These are phyloP conservation scores for Sminthopsis crassicaudata DNA, from an alignment of 2,113 vertebrate species.

Conservation along the genomic window DNA sequence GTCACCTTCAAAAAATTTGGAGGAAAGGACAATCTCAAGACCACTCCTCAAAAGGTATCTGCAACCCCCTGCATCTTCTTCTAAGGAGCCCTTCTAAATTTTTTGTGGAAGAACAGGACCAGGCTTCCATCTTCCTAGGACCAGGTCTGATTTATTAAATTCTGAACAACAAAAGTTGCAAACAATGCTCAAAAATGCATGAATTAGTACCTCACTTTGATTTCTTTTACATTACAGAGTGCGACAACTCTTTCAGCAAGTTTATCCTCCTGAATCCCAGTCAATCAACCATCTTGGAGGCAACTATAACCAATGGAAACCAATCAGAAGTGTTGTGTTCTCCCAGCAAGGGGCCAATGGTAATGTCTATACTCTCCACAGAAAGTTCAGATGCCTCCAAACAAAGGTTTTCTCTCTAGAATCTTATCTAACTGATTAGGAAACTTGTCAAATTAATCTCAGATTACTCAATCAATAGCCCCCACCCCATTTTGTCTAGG, in stretches of 20 bases:
- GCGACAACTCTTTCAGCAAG: neutral
- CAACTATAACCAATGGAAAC: neutral
- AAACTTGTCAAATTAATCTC: neutral
- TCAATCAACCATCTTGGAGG: neutral
- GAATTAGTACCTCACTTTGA: neutral
- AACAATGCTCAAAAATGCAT: neutral
- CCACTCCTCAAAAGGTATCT: neutral
- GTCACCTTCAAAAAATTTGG: neutral
- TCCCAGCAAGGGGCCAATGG: neutral
- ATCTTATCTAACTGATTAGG: neutral
- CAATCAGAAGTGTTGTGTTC: neutral
- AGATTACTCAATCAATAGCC: neutral
- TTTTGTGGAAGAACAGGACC: neutral
- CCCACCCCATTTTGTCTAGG: neutral
- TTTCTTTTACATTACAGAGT: neutral
- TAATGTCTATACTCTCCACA: neutral
- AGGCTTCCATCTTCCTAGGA: neutral
- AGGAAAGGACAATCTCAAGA: neutral
- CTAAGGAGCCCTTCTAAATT: neutral
- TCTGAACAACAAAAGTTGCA: neutral
- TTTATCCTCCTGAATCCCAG: neutral
- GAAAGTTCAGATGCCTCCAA: neutral
- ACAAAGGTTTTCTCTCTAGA: neutral
- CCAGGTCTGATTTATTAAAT: neutral
- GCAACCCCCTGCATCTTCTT: neutral